Evolutionary conservation across 2,113 vertebrate species (phyloP), one percentile per base, ranked within the genome.

Genomic region (Arizona elegans): DNA sequence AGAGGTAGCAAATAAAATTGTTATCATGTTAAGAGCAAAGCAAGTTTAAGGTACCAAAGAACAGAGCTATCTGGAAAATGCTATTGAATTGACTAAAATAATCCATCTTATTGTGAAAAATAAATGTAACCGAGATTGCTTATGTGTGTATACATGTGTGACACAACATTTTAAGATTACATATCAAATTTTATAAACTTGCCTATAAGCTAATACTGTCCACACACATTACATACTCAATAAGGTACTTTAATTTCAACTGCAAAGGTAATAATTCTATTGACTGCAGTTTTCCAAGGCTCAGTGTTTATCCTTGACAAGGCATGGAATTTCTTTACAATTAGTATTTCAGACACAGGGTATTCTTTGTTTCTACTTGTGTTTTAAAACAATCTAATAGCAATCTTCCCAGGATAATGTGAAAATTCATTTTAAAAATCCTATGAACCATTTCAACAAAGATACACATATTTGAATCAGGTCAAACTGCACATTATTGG

Each of bases 381-480:
- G 19, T 54, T 86, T 47, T 86, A 38, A 10, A 91, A 50, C n/a
- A 52, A 90, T 56, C 29, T 85, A 96, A 93, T 95, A 95, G 94
- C 96, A 95, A 94, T 91, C 94, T 94, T 94, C 93, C 96, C 96
- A 95, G 95, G 93, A 97, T 93, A 95, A 96, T 96, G 96, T 95
- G 96, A 96, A 96, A 95, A 97, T 96, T 96, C 93, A 95, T 59
- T 85, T 47, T 92, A 97, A 96, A 96, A 97, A 95, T 96, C 95
- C 88, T 97, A 93, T 96, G 96, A 97, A 97, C 96, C 95, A 95
- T 97, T 97, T 96, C 96, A 96, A 97, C 96, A 97, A 92, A 94
- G 97, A 95, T 95, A 96, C 96, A 97, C 97, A 97, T 95, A 97
- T 96, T 92, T 70, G 92, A 94, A 96, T 97, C 95, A 96, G 97